Evolutionary conservation across 2,888 invertebrate genomes (phyloP).

Genomic region (Trachelus iudaicus): DNA sequence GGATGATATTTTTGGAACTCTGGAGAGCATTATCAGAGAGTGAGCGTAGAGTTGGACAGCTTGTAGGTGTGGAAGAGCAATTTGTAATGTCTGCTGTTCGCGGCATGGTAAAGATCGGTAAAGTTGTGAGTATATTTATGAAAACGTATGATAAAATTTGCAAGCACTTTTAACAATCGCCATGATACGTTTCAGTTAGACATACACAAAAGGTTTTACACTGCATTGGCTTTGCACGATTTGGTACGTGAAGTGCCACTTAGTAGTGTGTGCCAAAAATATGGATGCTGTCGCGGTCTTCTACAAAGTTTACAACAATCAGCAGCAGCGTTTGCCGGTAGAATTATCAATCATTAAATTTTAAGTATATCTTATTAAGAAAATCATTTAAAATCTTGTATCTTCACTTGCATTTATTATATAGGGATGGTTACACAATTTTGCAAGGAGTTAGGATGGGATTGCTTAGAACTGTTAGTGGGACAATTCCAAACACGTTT

Average conservation of each 20-base stretch:
- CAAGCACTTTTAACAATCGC: background rate
- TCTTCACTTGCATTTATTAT: constrained; percentile 13
- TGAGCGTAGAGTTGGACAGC: constrained; percentile 86
- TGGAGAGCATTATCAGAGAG: constrained; percentile 85
- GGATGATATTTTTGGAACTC: constrained; percentile 81
- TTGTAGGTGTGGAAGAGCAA: constrained; percentile 89
- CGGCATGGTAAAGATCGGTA: constrained; percentile 70
- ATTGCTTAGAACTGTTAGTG: constrained; percentile 86
- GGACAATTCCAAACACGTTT: constrained; percentile 94
- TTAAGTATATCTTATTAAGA: constrained; percentile 12
- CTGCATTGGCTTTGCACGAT: constrained; percentile 91
- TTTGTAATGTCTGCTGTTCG: constrained; percentile 84
- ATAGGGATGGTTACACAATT: constrained; percentile 97
- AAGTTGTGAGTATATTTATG: constrained; percentile 35
- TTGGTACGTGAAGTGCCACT: constrained; percentile 91
- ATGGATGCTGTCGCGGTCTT: constrained; percentile 87
- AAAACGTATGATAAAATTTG: background rate
- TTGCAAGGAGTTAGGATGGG: constrained; percentile 93
- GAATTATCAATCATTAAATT: constrained; percentile 19
- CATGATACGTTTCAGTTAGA: constrained; percentile 44
- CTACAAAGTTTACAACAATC: constrained; percentile 95
- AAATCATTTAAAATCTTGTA: constrained; percentile 4
- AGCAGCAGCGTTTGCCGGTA: constrained; percentile 94
- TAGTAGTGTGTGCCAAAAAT: constrained; percentile 83
- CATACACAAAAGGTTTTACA: constrained; percentile 78